Percentiles rank a stretch among this genome's conserved stretches.
Conservation (phyloP, 1,140 invertebrate species). For the Lordiphosa collinella region DNA sequence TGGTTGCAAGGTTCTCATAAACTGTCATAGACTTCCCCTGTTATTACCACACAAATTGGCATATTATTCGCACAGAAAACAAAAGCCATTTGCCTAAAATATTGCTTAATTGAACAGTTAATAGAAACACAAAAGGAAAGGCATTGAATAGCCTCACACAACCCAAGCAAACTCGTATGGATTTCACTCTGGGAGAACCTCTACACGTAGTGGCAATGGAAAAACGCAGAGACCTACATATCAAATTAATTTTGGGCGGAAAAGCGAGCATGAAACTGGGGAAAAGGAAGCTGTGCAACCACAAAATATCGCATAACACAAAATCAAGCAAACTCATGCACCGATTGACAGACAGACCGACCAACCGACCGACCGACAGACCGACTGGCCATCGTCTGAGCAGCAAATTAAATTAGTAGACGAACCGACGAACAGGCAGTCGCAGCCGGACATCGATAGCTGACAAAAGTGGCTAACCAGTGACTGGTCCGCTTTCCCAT, state of each 20-base stretch:
- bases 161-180: conserved; percentile 19
- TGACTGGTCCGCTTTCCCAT: conserved; percentile 1
- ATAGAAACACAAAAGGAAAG: conserved; percentile 43
- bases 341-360: conserved; percentile 44
- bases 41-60: conserved; percentile 20
- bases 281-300: conserved; percentile 7
- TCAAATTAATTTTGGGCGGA: conserved; percentile 66
- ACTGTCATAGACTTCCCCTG: background rate
- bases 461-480: conserved; percentile 62
- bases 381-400: conserved; percentile 1
- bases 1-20: background rate
- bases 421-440: conserved; percentile 18
- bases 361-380: background rate
- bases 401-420: conserved; percentile 69
- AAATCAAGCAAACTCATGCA: conserved; percentile 65
- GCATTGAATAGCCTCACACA: conserved; percentile 2
- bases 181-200: conserved; percentile 34
- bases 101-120: conserved; percentile 77
- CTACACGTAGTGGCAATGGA: background rate
- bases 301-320: conserved; percentile 67
- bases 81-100: conserved; percentile 46
- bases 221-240: conserved; percentile 35
- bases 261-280: conserved; percentile 21
- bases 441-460: conserved; percentile 55
- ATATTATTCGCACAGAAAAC: conserved; percentile 23